Evolutionary conservation across 2,888 invertebrate species (phyloP).

Genomic region (Meteorus cinctellus): DNA sequence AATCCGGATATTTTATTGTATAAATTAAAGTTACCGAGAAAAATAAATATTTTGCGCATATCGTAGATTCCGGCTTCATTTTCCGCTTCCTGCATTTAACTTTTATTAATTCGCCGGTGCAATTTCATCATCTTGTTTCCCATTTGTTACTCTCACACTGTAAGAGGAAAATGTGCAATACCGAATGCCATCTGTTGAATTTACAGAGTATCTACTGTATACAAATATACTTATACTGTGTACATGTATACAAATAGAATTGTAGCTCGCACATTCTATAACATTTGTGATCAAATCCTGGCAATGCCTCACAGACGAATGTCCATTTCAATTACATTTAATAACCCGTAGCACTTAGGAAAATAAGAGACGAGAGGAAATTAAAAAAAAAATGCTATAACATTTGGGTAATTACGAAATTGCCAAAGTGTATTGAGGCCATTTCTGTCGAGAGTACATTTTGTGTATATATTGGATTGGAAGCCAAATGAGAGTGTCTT

Average conservation of each 20-base stretch:
- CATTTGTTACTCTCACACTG: not conserved
- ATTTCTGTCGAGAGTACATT: slow-evolving; percentile 1
- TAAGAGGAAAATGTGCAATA: not conserved
- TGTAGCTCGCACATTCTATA: not conserved
- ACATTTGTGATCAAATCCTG: not conserved
- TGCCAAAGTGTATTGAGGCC: not conserved
- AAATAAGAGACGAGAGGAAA: not conserved
- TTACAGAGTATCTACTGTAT: not conserved
- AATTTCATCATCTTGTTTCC: slow-evolving; percentile 8
- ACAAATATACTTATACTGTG: not conserved
- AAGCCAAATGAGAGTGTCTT: slow-evolving; percentile 22
- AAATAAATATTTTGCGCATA: slow-evolving; percentile 11
- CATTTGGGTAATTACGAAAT: slow-evolving; percentile 7
- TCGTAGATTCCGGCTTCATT: slow-evolving; percentile 29
- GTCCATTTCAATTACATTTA: not conserved
- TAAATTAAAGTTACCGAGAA: slow-evolving; percentile 25
- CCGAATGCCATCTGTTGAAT: slow-evolving; percentile 20
- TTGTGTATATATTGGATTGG: slow-evolving; percentile 16
- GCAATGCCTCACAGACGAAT: not conserved
- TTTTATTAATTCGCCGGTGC: slow-evolving; percentile 21
- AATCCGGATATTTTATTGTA: slow-evolving; percentile 15
- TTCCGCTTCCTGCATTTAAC: slow-evolving; percentile 36
- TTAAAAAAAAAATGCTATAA: not conserved
- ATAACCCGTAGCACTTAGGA: not conserved
- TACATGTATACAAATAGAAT: not conserved